Percentiles rank a stretch among this genome's conserved stretches.
phyloP scores from a whole-genome alignment of 2,797 vertebrate genomes.

The Spea hammondii region DNA sequence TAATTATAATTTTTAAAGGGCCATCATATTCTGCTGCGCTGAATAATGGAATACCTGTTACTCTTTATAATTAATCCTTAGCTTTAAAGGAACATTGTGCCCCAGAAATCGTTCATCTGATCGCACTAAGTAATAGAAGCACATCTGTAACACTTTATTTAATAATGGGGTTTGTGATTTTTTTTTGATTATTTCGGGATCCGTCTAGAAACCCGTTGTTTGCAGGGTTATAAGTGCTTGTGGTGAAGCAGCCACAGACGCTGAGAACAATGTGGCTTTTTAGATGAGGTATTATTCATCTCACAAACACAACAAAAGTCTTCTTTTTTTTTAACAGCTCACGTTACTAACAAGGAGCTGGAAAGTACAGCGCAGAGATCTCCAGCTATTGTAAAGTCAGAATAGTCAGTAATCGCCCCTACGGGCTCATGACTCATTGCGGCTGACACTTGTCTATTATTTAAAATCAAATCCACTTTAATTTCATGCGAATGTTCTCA shows the following conservation, averaged over 20 bases:
- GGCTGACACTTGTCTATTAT: slow-evolving; percentile 27
- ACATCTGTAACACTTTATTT: too few species aligned
- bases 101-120: too few species aligned
- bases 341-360: slow-evolving; percentile 5
- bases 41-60: too few species aligned
- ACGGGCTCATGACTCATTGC: slow-evolving; percentile 29
- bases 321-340: slow-evolving; percentile 1
- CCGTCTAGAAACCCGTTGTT: not conserved
- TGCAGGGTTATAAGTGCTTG: slow-evolving; percentile 12
- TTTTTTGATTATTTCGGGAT: slow-evolving; percentile 12
- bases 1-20: too few species aligned
- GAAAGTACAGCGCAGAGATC: slow-evolving; percentile 7
- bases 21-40: too few species aligned
- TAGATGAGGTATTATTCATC: slow-evolving; percentile 39
- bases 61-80: too few species aligned
- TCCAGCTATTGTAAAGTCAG: slow-evolving; percentile 28
- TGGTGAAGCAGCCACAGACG: slow-evolving; percentile 19
- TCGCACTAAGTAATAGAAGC: too few species aligned
- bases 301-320: slow-evolving; percentile 24
- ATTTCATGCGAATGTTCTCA: slow-evolving; percentile 13
- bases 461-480: slow-evolving; percentile 31
- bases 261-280: slow-evolving; percentile 27
- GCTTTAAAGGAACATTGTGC: too few species aligned
- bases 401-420: slow-evolving; percentile 27
- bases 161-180: too few species aligned